Percentiles rank a stretch among this genome's conserved stretches.
These are phyloP conservation scores for Chiroxiphia lanceolata DNA, from an alignment of 2,797 vertebrate species.

Conservation along the genomic window DNA sequence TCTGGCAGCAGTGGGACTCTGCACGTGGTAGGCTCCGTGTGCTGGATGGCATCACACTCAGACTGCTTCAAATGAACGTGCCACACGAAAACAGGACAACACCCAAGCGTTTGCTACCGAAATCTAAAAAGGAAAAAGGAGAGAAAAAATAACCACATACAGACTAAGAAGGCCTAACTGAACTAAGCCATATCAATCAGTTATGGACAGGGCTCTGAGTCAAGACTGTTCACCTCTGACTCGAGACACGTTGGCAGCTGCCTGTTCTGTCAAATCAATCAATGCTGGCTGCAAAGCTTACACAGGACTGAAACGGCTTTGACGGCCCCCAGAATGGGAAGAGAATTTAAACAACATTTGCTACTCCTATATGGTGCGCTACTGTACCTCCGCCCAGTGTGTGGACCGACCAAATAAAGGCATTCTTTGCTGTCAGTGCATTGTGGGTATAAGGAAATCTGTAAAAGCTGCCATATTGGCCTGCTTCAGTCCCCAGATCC, in stretches of 20 bases:
- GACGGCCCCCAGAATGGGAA: conserved; percentile 26
- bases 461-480: conserved; percentile 86
- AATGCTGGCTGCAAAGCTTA: conserved; percentile 65
- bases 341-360: conserved; percentile 50
- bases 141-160: neutral
- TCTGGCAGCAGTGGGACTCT: conserved; percentile 66
- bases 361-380: conserved; percentile 63
- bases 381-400: conserved; percentile 66
- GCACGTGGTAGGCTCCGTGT: conserved; percentile 70
- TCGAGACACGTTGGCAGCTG: conserved; percentile 77
- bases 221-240: conserved; percentile 74
- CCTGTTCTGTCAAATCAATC: conserved; percentile 50
- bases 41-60: neutral
- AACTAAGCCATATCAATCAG: conserved; percentile 91
- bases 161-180: conserved; percentile 75
- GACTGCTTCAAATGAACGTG: conserved; percentile 69
- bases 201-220: conserved; percentile 73
- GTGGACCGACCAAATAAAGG: conserved; percentile 78
- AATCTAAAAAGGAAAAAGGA: neutral
- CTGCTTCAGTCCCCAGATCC: conserved; percentile 72
- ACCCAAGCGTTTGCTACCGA: neutral
- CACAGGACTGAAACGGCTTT: conserved; percentile 64
- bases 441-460: conserved; percentile 88
- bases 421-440: conserved; percentile 92
- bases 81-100: conserved; percentile 59